Percentiles rank a stretch among this genome's conserved stretches.
phyloP scores from a whole-genome alignment of 2,113 vertebrate species.

The Menura novaehollandiae region DNA sequence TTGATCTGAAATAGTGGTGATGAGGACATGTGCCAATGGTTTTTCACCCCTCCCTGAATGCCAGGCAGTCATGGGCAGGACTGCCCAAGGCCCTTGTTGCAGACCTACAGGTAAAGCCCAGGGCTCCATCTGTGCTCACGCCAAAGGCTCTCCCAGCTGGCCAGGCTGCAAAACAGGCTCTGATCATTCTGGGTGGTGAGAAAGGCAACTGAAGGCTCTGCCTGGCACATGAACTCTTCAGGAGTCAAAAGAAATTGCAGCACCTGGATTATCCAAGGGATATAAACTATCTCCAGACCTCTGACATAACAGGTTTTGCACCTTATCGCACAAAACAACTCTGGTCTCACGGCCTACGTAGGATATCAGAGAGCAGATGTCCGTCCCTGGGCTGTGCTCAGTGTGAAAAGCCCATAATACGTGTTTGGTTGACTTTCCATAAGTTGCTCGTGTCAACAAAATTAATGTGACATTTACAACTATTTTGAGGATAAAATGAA shows the following conservation, averaged over 20 bases:
- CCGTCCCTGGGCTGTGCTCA: neutral
- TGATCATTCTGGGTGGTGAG: neutral
- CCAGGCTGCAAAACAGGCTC: neutral
- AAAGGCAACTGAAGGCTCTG: neutral
- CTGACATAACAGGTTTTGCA: neutral
- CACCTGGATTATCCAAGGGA: neutral
- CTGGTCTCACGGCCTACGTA: neutral
- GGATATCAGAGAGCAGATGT: neutral
- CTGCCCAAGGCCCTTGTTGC: neutral
- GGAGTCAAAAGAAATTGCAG: neutral
- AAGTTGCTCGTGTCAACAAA: slow-evolving; percentile 73
- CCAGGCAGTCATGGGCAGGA: neutral
- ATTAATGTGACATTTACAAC: slow-evolving; percentile 80
- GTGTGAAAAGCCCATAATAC: neutral
- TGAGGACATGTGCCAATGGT: neutral
- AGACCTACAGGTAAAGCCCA: neutral
- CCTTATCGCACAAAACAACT: neutral
- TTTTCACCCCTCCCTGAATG: neutral
- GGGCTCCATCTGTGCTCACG: accelerated
- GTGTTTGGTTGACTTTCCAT: slow-evolving; percentile 61
- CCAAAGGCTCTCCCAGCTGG: neutral
- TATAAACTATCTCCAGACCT: neutral
- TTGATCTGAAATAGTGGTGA: neutral
- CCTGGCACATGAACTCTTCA: neutral
- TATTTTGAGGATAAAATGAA: slow-evolving; percentile 76